Conservation (phyloP, 2,888 invertebrate species). For the Conistra vaccinii region DNA sequence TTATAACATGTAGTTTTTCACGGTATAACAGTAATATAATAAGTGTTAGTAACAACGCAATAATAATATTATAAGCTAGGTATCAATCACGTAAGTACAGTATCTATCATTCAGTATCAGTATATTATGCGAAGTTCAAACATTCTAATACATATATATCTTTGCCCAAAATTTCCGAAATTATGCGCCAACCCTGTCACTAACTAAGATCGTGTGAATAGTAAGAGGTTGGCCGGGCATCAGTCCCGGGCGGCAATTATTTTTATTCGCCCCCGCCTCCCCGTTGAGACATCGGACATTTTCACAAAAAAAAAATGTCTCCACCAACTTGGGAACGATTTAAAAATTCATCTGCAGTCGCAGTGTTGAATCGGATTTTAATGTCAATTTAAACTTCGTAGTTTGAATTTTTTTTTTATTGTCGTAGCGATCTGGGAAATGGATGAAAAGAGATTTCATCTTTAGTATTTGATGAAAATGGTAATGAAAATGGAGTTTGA, state of each 20-base stretch:
- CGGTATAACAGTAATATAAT: not conserved
- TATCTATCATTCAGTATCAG: not conserved
- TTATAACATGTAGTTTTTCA: conserved; percentile 6
- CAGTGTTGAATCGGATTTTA: conserved; percentile 66
- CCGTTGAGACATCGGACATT: conserved; percentile 64
- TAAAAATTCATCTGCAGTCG: conserved; percentile 73
- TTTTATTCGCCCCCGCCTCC: conserved; percentile 81
- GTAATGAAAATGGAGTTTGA: not conserved
- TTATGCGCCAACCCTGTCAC: not conserved
- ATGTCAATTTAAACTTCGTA: conserved; percentile 59
- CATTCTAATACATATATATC: not conserved
- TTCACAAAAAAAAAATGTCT: conserved; percentile 62
- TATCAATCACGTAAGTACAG: not conserved
- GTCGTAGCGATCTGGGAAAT: conserved; percentile 20
- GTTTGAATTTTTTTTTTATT: conserved; percentile 41
- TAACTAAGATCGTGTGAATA: conserved; percentile 81
- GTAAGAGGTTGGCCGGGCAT: conserved; percentile 80
- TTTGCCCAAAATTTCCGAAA: not conserved
- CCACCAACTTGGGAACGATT: conserved; percentile 63
- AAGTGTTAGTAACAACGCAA: not conserved
- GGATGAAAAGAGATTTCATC: conserved; percentile 17
- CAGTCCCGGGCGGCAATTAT: conserved; percentile 82
- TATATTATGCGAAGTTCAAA: not conserved
- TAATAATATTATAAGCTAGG: not conserved
- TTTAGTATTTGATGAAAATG: conserved; percentile 5